phyloP scores from a whole-genome alignment of 2,797 vertebrate species.

The Hephaestus fuliginosus region DNA sequence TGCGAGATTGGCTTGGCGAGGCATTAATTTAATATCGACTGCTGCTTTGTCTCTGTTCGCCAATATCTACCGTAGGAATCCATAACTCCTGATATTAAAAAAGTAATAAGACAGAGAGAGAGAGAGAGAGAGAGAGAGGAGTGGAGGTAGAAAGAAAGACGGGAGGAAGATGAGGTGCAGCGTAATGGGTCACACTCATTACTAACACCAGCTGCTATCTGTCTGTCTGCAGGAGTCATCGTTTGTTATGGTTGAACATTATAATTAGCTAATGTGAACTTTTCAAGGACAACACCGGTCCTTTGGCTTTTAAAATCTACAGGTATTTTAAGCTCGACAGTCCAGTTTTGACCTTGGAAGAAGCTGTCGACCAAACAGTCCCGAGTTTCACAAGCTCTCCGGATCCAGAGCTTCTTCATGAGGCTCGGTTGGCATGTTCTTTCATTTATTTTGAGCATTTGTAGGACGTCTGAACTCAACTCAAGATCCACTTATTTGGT shows the following conservation, averaged over 20 bases:
- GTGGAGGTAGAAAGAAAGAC: slow-evolving; percentile 46
- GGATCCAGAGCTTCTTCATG: not conserved
- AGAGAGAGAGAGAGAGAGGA: slow-evolving; percentile 42
- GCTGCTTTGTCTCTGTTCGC: slow-evolving; percentile 69
- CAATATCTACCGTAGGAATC: slow-evolving; percentile 70
- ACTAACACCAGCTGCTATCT: slow-evolving; percentile 59
- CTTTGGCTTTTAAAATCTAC: not conserved
- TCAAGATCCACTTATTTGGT: not conserved
- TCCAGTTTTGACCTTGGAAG: not conserved
- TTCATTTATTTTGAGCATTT: not conserved
- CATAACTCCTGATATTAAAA: slow-evolving; percentile 80
- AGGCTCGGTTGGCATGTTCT: too few species aligned
- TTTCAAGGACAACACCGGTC: slow-evolving; percentile 17
- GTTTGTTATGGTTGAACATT: slow-evolving; percentile 15
- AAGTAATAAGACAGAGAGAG: slow-evolving; percentile 71
- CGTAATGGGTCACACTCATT: slow-evolving; percentile 69
- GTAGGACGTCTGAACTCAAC: not conserved
- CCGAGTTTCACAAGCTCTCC: not conserved
- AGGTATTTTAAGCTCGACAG: not conserved
- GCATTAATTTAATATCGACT: slow-evolving; percentile 75
- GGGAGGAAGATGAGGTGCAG: slow-evolving; percentile 59
- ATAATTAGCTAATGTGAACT: slow-evolving; percentile 4
- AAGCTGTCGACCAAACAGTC: not conserved
- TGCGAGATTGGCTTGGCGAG: slow-evolving; percentile 57
- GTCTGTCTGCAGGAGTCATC: slow-evolving; percentile 27